Percentiles rank a stretch among this genome's conserved stretches.
Conservation (phyloP, 2,113 vertebrate species). For the Periophthalmus modestus region DNA sequence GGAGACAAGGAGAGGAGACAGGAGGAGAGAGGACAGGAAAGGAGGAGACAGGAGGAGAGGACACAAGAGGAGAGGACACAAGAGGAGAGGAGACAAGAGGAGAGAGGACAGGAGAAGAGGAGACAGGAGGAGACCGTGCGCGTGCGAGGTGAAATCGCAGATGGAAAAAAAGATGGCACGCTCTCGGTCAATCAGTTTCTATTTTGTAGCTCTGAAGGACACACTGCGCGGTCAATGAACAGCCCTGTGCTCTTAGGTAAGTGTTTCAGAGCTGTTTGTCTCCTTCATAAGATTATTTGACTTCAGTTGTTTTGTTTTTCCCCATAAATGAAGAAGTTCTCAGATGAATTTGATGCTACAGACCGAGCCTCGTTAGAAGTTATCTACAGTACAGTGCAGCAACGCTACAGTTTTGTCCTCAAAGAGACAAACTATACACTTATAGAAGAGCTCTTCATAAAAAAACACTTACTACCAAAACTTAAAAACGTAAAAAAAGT, state of each 20-base stretch:
- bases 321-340: too few relatives aligned
- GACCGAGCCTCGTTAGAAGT: too few relatives aligned
- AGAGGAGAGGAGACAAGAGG: not conserved
- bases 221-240: not conserved
- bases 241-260: not conserved
- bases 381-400: too few relatives aligned
- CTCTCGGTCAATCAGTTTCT: not conserved
- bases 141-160: not conserved
- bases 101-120: not conserved
- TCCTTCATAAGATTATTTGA: too few relatives aligned
- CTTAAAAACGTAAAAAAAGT: too few relatives aligned
- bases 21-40: not conserved
- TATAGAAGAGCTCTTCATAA: too few relatives aligned
- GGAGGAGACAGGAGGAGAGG: not conserved
- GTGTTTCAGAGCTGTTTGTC: not conserved
- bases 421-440: too few relatives aligned
- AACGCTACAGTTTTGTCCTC: too few relatives aligned
- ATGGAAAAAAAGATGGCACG: conserved; percentile 3
- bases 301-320: too few relatives aligned
- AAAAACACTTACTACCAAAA: too few relatives aligned
- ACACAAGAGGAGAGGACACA: not conserved
- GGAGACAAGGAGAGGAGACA: not conserved
- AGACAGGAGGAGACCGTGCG: not conserved
- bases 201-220: conserved; percentile 9
- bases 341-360: too few relatives aligned